A percentile compares a stretch with the other conserved stretches of the same genome.
These are phyloP conservation scores for Ovis aries DNA, from an alignment of 2,113 vertebrate species.

Conservation along the genomic window DNA sequence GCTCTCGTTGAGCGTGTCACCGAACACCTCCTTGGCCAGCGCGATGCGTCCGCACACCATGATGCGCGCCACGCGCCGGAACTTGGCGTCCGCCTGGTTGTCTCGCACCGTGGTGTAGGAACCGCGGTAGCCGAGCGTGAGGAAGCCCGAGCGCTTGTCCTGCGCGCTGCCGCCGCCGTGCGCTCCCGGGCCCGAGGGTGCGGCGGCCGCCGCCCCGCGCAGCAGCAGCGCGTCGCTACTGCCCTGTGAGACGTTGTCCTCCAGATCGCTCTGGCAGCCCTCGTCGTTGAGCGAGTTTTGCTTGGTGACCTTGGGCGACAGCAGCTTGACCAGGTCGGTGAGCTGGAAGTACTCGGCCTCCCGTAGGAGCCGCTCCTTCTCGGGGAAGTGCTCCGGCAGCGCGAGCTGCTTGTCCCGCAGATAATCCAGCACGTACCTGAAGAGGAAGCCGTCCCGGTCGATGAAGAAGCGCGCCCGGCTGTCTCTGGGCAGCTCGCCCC, in stretches of 20 bases:
- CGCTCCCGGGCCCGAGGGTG: conserved; percentile 32
- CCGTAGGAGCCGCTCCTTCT: conserved; percentile 89
- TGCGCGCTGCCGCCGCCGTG: conserved; percentile 34
- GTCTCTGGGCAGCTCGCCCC: conserved; percentile 86
- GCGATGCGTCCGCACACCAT: conserved; percentile 91
- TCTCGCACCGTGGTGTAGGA: conserved; percentile 88
- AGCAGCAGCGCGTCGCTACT: conserved; percentile 82
- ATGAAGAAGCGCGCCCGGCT: conserved; percentile 91
- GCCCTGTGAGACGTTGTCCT: conserved; percentile 86
- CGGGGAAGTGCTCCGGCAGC: conserved; percentile 90
- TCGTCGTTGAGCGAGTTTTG: conserved; percentile 90
- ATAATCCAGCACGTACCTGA: conserved; percentile 91
- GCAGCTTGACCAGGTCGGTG: conserved; percentile 84
- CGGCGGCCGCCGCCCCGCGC: conserved; percentile 52
- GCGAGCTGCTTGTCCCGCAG: conserved; percentile 90
- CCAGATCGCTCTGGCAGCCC: conserved; percentile 89
- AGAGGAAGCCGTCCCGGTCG: conserved; percentile 92
- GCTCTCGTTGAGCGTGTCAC: conserved; percentile 90
- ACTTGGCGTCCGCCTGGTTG: conserved; percentile 88
- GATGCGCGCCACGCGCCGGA: conserved; percentile 89
- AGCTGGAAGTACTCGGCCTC: conserved; percentile 92
- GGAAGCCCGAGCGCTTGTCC: conserved; percentile 88
- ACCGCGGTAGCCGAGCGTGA: conserved; percentile 90
- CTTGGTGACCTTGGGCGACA: conserved; percentile 86
- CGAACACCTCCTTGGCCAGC: conserved; percentile 90